Evolutionary conservation across 1,140 invertebrate genomes (phyloP).

Genomic region (Dinoponera quadriceps): DNA sequence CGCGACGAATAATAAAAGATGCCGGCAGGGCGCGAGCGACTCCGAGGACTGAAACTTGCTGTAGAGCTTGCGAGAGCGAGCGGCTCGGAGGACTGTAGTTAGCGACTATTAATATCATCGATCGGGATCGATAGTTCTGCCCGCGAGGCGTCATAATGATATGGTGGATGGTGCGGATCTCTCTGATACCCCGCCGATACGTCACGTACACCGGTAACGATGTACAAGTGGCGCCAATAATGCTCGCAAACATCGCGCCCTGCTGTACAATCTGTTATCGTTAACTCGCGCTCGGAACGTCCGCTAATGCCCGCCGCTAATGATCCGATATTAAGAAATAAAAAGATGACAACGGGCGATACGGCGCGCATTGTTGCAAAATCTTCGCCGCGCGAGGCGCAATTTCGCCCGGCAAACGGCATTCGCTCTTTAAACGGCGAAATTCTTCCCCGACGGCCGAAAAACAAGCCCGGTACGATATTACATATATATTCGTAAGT

Average conservation of each 20-base stretch:
- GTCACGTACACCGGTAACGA: constrained; percentile 60
- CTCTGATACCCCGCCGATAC: constrained; percentile 74
- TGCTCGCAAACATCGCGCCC: constrained; percentile 53
- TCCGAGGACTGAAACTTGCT: constrained; percentile 59
- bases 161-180: constrained; percentile 75
- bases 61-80: constrained; percentile 67
- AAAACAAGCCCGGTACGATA: too few relatives aligned
- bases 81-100: constrained; percentile 81
- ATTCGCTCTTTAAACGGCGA: too few relatives aligned
- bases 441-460: too few relatives aligned
- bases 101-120: constrained; percentile 84
- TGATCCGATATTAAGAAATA: constrained; percentile 54
- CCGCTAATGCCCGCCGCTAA: constrained; percentile 49
- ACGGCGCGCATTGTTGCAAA: not conserved
- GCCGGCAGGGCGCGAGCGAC: too few relatives aligned
- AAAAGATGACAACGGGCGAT: constrained; percentile 32
- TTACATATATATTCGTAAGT: too few relatives aligned
- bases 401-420: too few relatives aligned
- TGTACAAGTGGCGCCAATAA: constrained; percentile 68
- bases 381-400: not conserved
- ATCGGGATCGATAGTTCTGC: constrained; percentile 83
- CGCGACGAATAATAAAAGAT: constrained; percentile 10
- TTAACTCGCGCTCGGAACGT: constrained; percentile 47
- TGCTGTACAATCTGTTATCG: constrained; percentile 58
- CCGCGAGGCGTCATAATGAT: constrained; percentile 83